Conservation (phyloP, 2,113 vertebrate species). For the Acrocephalus kingi region DNA sequence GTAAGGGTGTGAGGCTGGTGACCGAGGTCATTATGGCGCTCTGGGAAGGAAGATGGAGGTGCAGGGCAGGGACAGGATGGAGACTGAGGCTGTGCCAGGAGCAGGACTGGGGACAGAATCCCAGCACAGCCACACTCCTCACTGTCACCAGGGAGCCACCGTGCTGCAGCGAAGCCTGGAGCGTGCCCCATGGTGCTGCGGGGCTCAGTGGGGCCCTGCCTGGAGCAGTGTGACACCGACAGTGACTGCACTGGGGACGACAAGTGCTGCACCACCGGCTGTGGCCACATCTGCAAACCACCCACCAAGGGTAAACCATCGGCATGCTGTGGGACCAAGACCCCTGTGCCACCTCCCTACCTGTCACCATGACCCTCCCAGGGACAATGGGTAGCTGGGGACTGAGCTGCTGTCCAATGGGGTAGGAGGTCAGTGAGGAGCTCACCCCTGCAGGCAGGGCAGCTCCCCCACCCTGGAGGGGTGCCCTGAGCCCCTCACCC, state of each 20-base stretch:
- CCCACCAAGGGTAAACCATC: not conserved
- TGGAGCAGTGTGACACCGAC: slow-evolving; percentile 10
- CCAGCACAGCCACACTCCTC: rapidly evolving
- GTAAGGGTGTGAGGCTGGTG: not conserved
- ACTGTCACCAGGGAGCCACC: not conserved
- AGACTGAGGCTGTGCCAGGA: rapidly evolving
- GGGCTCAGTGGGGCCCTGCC: slow-evolving; percentile 50
- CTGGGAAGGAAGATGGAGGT: not conserved
- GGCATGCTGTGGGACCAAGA: rapidly evolving
- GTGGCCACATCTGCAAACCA: slow-evolving; percentile 23
- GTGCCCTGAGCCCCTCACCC: not conserved
- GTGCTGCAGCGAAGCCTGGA: rapidly evolving
- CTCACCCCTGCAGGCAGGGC: not conserved
- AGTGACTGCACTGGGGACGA: not conserved
- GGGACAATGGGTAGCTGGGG: rapidly evolving
- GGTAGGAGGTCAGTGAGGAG: not conserved
- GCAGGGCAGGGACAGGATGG: not conserved
- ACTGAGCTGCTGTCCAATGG: not conserved
- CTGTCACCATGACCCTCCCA: rapidly evolving
- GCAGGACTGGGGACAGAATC: rapidly evolving
- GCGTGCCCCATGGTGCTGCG: not conserved
- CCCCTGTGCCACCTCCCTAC: rapidly evolving
- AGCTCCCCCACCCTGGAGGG: not conserved
- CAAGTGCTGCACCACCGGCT: slow-evolving; percentile 43
- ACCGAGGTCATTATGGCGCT: not conserved